Evolutionary conservation across 2,113 vertebrate species (phyloP), one percentile per base, ranked within the genome.

Genomic region (Diphyllodes magnificus): DNA sequence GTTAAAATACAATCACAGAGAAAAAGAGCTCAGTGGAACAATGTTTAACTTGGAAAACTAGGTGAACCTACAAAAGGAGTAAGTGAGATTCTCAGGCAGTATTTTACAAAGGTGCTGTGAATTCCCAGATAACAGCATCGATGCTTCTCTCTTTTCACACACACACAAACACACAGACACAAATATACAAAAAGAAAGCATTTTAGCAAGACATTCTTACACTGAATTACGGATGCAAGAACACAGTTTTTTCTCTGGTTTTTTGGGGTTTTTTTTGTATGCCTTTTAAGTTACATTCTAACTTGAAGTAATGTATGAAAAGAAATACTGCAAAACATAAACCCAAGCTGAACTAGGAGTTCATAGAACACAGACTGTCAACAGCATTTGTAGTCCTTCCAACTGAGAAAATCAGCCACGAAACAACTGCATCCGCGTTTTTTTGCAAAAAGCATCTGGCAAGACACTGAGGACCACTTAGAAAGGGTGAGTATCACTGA

Each of bases 11-110:
- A 76, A 53, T 19, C 25, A 47, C 68, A 72, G 65, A 59, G 79
- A 71, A 75, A 61, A 96, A 42, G 73, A 91, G 75, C 65, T 81
- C 88, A 53, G 24, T 2, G 2, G 82, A 90, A 47, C 66, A 4
- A 60, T 80, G 87, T 91, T 95, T 92, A 50, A 92, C 75, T 85
- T 87, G 63, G 80, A 82, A 93, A 95, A 91, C 63, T 33, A 60
- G 40, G 28, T n/a, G 92, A 92, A 81, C 0, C 3, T 57, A 65
- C 40, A 69, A 82, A 90, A 91, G 73, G 61, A 81, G 7, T n/a
- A 28, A 68, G 28, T 42, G 45, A 75, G 33, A 81, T 82, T 73
- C 79, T 86, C 45, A 17, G 42, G 40, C 42, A 91, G 2, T 73
- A 15, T 94, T 94, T 86, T 50, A 51, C 25, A 79, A 64, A 91